These are phyloP conservation scores for Sebastes nivosus DNA, from an alignment of 2,797 vertebrate species.

Conservation along the genomic window DNA sequence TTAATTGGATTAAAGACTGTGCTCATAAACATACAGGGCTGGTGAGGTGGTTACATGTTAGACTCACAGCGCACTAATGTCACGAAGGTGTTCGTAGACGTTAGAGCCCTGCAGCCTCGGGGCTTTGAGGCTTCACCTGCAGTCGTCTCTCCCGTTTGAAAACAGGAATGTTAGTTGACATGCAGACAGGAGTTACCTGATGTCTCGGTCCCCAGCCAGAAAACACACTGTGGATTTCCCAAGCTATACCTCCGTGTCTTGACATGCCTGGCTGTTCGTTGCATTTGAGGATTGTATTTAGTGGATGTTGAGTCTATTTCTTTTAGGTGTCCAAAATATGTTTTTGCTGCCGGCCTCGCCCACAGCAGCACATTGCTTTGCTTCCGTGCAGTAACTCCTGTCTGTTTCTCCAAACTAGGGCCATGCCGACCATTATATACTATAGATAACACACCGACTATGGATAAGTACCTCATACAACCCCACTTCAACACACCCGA, in stretches of 20 bases:
- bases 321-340: neutral
- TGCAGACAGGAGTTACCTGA: neutral
- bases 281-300: neutral
- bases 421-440: neutral
- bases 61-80: neutral
- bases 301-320: neutral
- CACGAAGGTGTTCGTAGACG: neutral
- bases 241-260: constrained; percentile 10
- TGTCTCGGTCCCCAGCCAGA: neutral
- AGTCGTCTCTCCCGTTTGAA: neutral
- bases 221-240: constrained; percentile 5
- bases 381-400: neutral
- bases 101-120: neutral
- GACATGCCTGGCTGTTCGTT: constrained; percentile 6
- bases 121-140: neutral
- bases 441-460: rapidly evolving
- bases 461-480: neutral
- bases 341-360: neutral
- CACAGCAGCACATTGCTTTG: neutral
- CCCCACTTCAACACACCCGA: neutral
- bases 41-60: neutral
- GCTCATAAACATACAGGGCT: neutral
- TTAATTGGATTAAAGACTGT: no score
- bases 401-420: neutral
- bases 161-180: neutral